Evolutionary conservation across 2,797 vertebrate genomes (phyloP).

Genomic region (Coregonus suidteri): DNA sequence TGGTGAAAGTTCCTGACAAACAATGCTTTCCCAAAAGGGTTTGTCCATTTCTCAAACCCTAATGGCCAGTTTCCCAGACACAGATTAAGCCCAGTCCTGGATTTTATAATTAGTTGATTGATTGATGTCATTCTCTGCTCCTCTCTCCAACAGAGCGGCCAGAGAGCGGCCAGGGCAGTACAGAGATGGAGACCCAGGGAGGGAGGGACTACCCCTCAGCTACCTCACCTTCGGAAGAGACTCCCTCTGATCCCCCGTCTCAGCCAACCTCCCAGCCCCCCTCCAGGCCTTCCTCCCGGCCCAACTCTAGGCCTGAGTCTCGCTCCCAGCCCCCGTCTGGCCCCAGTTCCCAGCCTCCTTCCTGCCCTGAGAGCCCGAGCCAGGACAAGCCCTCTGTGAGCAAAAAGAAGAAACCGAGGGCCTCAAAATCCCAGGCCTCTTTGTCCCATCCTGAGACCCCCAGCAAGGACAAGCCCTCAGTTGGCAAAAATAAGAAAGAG

Average conservation of each 20-base stretch:
- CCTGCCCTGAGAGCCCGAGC: conserved; percentile 75
- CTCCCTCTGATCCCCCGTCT: conserved; percentile 75
- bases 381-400: conserved; percentile 77
- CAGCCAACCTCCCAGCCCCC: conserved; percentile 75
- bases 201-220: conserved; percentile 84
- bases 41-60: no score
- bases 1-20: no score
- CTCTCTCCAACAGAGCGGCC: conserved; percentile 78
- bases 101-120: neutral
- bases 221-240: conserved; percentile 88
- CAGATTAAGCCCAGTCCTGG: no score
- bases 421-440: conserved; percentile 50
- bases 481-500: conserved; percentile 9
- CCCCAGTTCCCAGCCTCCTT: conserved; percentile 55
- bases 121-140: neutral
- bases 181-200: conserved; percentile 75
- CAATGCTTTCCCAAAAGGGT: no score
- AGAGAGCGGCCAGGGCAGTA: conserved; percentile 76
- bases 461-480: conserved; percentile 66
- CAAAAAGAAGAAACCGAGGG: conserved; percentile 82
- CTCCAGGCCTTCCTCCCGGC: conserved; percentile 64
- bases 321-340: conserved; percentile 55
- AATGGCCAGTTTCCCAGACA: no score
- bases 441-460: conserved; percentile 64
- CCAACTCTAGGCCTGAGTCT: conserved; percentile 39